Conservation (phyloP, 1,140 invertebrate genomes). For the Cepaea nemoralis region DNA sequence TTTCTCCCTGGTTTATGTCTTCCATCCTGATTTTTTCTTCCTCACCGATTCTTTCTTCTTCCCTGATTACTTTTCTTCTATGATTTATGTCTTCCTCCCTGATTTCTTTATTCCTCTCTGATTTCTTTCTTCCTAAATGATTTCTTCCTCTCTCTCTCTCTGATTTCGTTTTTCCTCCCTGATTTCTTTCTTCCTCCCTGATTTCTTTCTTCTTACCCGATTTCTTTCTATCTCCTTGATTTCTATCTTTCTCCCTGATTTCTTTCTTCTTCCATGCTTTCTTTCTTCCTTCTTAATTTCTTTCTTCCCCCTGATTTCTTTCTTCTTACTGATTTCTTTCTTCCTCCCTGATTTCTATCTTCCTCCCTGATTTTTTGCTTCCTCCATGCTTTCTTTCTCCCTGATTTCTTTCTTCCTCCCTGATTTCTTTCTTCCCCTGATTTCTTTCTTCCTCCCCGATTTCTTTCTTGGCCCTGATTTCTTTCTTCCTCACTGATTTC, state of each 20-base stretch:
- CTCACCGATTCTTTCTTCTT: neutral
- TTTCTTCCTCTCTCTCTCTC: neutral
- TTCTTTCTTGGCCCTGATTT: neutral
- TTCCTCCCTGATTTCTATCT: too few species aligned
- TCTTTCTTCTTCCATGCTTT: neutral
- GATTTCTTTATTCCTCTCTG: neutral
- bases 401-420: neutral
- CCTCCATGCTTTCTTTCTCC: too few species aligned
- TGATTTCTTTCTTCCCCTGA: neutral
- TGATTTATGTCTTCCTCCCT: neutral
- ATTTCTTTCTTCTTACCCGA: neutral
- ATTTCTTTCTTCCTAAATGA: neutral
- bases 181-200: neutral
- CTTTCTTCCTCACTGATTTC: neutral
- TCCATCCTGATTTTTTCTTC: neutral
- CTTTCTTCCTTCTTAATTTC: neutral
- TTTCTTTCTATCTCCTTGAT: neutral
- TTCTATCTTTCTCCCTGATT: neutral
- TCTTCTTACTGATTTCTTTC: too few species aligned
- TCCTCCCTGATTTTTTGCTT: too few species aligned
- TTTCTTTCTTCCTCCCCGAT: neutral
- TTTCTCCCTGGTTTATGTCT: too few species aligned
- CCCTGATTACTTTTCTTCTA: neutral
- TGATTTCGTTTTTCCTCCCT: neutral
- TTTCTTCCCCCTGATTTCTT: too few species aligned